Conservation (phyloP, 2,113 vertebrate genomes). For the Sander vitreus region DNA sequence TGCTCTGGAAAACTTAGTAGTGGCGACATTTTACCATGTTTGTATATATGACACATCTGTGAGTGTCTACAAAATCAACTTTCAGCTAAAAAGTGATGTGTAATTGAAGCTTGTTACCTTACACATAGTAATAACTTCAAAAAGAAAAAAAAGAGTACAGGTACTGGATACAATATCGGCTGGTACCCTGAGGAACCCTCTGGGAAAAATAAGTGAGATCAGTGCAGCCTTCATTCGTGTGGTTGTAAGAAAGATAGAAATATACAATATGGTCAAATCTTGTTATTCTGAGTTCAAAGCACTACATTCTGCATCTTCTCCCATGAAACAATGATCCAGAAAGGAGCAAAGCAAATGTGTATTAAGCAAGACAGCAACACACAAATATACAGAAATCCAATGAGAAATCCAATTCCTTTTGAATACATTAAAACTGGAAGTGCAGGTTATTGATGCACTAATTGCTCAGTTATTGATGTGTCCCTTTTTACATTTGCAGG, state of each 20-base stretch:
- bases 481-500: conserved; percentile 79
- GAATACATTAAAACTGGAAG: conserved; percentile 81
- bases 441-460: conserved; percentile 83
- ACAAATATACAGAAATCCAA: conserved; percentile 78
- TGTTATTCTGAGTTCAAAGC: conserved; percentile 37
- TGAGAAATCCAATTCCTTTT: conserved; percentile 77
- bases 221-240: conserved; percentile 11
- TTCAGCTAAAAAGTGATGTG: not conserved
- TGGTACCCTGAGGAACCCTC: not conserved
- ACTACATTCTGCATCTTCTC: conserved; percentile 39
- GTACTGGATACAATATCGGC: not conserved
- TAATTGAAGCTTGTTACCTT: conserved; percentile 6
- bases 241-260: conserved; percentile 38
- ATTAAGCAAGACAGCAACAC: conserved; percentile 69
- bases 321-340: conserved; percentile 45
- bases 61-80: not conserved
- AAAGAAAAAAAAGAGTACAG: not conserved
- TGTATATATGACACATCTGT: conserved; percentile 15
- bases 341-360: conserved; percentile 64
- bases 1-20: conserved; percentile 39
- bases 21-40: conserved; percentile 35
- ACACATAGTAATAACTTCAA: not conserved
- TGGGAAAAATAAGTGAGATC: conserved; percentile 22
- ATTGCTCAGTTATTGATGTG: conserved; percentile 83
- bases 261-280: conserved; percentile 2